phyloP scores from a whole-genome alignment of 2,888 invertebrate genomes.

The Drosophila demipolita region DNA sequence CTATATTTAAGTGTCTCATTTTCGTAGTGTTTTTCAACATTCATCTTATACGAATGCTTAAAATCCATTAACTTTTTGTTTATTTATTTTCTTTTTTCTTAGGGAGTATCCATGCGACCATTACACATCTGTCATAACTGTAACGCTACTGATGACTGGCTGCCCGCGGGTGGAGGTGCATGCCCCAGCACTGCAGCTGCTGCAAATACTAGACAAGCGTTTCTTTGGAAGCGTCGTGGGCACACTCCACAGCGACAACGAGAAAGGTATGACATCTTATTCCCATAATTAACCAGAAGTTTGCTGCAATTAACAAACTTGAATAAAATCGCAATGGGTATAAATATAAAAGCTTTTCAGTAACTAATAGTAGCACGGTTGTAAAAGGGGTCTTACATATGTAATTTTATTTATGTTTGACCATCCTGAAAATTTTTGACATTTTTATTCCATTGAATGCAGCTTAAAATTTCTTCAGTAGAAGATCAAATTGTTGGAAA shows the following conservation, averaged over 20 bases:
- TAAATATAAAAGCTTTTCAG: background rate
- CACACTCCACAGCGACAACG: conserved; percentile 89
- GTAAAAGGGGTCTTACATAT: background rate
- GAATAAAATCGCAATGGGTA: conserved; percentile 16
- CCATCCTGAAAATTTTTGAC: background rate
- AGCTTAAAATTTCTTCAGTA: background rate
- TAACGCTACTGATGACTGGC: conserved; percentile 98
- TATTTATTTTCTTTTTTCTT: conserved; percentile 64
- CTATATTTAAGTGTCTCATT: background rate
- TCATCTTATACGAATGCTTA: background rate
- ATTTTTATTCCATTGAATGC: background rate
- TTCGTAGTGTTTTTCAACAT: background rate
- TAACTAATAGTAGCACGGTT: background rate
- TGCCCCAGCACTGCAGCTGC: conserved; percentile 96
- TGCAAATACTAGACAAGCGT: conserved; percentile 96
- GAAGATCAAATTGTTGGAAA: background rate
- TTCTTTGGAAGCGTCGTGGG: conserved; percentile 92
- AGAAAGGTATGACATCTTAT: conserved; percentile 88
- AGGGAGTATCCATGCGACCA: conserved; percentile 99
- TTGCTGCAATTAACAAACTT: conserved; percentile 4
- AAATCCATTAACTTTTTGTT: conserved; percentile 11
- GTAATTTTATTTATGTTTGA: background rate
- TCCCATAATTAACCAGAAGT: conserved; percentile 1
- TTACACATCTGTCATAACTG: conserved; percentile 98
- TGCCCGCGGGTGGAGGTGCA: conserved; percentile 96